phyloP scores from a whole-genome alignment of 1,140 invertebrate species.

The Zaprionus nigranus region DNA sequence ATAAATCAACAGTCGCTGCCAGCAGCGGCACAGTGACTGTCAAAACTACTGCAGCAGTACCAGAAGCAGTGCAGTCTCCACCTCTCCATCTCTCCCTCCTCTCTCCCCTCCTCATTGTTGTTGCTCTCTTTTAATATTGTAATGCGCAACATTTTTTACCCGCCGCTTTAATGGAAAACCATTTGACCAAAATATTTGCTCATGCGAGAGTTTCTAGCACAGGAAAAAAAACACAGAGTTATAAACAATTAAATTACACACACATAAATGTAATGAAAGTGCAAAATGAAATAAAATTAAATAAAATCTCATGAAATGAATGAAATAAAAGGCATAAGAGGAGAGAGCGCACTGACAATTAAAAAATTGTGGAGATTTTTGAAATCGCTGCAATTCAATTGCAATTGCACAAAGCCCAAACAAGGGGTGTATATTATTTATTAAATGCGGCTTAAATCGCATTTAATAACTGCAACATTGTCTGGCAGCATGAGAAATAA shows the following conservation, averaged over 20 bases:
- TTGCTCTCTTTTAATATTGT: slow-evolving; percentile 76
- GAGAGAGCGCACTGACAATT: slow-evolving; percentile 44
- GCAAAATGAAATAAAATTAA: background rate
- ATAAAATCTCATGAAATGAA: background rate
- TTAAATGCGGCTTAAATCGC: slow-evolving; percentile 73
- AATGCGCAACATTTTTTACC: slow-evolving; percentile 70
- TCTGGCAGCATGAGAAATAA: slow-evolving; percentile 14
- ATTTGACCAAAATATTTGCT: slow-evolving; percentile 52
- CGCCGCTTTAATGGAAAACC: slow-evolving; percentile 68
- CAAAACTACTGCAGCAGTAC: slow-evolving; percentile 21
- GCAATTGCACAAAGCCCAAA: slow-evolving; percentile 50
- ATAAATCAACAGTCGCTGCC: slow-evolving; percentile 79
- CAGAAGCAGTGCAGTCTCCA: slow-evolving; percentile 3
- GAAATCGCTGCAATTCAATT: slow-evolving; percentile 17
- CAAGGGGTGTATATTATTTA: slow-evolving; percentile 62
- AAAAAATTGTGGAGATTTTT: slow-evolving; percentile 54
- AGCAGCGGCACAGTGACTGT: slow-evolving; percentile 54
- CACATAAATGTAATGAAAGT: slow-evolving; percentile 19
- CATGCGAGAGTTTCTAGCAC: slow-evolving; percentile 35
- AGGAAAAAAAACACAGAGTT: slow-evolving; percentile 16
- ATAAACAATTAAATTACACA: slow-evolving; percentile 48
- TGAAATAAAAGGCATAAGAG: background rate
- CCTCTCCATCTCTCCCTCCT: no score
- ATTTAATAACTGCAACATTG: slow-evolving; percentile 68
- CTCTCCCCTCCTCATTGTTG: slow-evolving; percentile 1